phyloP scores from a whole-genome alignment of 2,797 vertebrate species.

The Myiotriccus ornatus region DNA sequence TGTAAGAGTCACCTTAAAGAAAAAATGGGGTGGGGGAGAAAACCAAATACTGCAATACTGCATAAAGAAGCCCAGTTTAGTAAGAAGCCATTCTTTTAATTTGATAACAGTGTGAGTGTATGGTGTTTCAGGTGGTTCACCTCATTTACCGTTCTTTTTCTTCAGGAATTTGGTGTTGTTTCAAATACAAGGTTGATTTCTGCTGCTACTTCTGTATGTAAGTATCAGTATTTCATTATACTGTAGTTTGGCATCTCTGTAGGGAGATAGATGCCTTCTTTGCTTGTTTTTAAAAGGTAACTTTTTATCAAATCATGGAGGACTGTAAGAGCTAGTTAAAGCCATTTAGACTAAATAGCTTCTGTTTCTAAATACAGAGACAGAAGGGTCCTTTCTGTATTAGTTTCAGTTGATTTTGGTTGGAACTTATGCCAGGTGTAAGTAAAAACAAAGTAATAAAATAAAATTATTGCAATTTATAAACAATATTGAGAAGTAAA shows the following conservation, averaged over 20 bases:
- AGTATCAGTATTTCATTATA: slow-evolving; percentile 72
- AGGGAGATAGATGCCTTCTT: background rate
- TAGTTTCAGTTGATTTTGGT: background rate
- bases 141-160: slow-evolving; percentile 25
- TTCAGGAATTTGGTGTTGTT: slow-evolving; percentile 97
- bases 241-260: background rate
- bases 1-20: background rate
- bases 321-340: background rate
- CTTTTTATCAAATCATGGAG: background rate
- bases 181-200: slow-evolving; percentile 97
- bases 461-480: background rate
- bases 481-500: background rate
- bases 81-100: background rate
- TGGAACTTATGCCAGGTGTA: background rate
- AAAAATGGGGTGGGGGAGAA: background rate
- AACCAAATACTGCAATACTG: background rate
- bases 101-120: background rate
- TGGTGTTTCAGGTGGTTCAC: slow-evolving; percentile 15
- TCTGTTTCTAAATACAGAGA: background rate
- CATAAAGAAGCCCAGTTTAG: background rate
- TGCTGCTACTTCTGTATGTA: slow-evolving; percentile 99
- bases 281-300: background rate
- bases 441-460: background rate
- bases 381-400: background rate
- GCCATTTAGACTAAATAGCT: background rate